Conservation (phyloP, 2,113 vertebrate species). For the Cyprinodon brontotheroides region DNA sequence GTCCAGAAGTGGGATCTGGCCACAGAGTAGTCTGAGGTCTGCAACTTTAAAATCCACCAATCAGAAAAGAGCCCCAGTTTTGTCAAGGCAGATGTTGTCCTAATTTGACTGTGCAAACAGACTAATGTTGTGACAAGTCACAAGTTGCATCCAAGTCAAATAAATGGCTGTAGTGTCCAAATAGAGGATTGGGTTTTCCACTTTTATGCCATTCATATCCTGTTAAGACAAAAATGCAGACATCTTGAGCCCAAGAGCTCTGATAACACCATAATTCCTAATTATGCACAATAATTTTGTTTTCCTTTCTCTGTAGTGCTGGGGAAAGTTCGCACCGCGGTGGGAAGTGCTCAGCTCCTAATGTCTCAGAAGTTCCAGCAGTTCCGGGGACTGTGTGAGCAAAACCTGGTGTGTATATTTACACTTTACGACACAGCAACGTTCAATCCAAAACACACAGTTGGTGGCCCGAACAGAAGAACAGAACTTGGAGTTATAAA, state of each 20-base stretch:
- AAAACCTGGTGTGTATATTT: slow-evolving; percentile 92
- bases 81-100: slow-evolving; percentile 45
- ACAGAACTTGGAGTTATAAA: neutral
- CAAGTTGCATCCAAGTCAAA: neutral
- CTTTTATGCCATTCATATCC: slow-evolving; percentile 27
- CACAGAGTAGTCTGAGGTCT: slow-evolving; percentile 20
- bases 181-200: slow-evolving; percentile 38
- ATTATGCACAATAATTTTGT: neutral
- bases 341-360: slow-evolving; percentile 82
- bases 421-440: neutral
- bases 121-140: slow-evolving; percentile 8
- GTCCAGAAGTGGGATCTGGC: slow-evolving; percentile 12
- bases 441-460: neutral
- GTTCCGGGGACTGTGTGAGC: slow-evolving; percentile 96
- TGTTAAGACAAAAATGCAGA: neutral
- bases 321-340: slow-evolving; percentile 95
- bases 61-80: slow-evolving; percentile 27
- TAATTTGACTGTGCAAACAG: slow-evolving; percentile 32
- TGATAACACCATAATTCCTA: neutral
- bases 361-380: slow-evolving; percentile 95
- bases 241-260: neutral
- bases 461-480: too few relatives aligned
- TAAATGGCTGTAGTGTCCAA: slow-evolving; percentile 19
- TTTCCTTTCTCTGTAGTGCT: slow-evolving; percentile 80
- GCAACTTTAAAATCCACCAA: slow-evolving; percentile 26